phyloP scores from a whole-genome alignment of 2,113 vertebrate species.

The Saccopteryx leptura region DNA sequence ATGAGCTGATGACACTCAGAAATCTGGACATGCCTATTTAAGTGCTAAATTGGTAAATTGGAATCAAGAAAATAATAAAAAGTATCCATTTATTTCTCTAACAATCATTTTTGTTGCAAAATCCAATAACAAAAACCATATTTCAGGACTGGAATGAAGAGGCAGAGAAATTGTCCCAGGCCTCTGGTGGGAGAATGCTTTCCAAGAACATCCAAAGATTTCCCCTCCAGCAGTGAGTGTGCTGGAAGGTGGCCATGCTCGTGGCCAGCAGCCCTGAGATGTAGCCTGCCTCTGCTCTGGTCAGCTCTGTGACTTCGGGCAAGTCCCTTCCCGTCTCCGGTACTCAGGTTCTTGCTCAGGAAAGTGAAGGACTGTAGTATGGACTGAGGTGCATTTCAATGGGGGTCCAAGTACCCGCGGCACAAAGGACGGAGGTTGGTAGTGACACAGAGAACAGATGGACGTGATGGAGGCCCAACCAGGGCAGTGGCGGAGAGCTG shows the following conservation, averaged over 20 bases:
- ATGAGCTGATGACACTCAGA: constrained; percentile 57
- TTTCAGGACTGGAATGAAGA: background rate
- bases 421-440: background rate
- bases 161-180: background rate
- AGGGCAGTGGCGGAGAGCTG: background rate
- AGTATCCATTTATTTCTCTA: constrained; percentile 51
- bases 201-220: background rate
- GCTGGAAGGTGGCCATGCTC: background rate
- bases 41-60: constrained; percentile 47
- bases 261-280: background rate
- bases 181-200: background rate
- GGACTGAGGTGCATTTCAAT: background rate
- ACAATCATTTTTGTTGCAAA: constrained; percentile 40
- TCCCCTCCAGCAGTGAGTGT: background rate
- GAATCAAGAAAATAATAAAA: constrained; percentile 67
- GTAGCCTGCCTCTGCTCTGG: background rate
- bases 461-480: background rate
- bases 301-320: background rate
- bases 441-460: background rate
- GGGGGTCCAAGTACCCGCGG: too few relatives aligned
- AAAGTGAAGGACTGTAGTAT: background rate
- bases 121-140: background rate
- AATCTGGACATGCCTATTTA: constrained; percentile 69
- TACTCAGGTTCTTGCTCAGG: background rate
- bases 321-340: background rate